Base-by-base conservation (phyloP, 1,140 invertebrate genomes). In the Drosophila simulans region DNA sequence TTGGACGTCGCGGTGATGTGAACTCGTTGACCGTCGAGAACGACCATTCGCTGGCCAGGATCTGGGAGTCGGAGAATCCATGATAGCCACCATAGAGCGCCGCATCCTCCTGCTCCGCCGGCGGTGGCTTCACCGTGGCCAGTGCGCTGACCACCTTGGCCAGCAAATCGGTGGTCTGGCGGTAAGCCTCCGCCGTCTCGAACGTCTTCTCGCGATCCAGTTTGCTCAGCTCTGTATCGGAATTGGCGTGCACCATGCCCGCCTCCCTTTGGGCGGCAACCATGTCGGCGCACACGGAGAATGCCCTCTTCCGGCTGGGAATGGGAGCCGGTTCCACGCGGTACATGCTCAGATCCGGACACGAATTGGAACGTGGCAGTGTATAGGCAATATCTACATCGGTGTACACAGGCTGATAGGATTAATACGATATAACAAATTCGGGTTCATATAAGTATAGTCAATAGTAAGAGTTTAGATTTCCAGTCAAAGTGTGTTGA, bases 191-290 rank as follows among this genome's bases (percentile, higher is more conserved):
- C 49, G 92, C 93, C 64, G 72, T 92, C 64, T 83, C 86, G 86
- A 97, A 97, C 0, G 96, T 97, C 60, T 95, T 95, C 57, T 95
- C 95, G 78, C 95, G 95, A 78, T 97, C 96, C 60, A 97, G 96
- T 25, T 95, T 94, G 75, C 95, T 94, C 13, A 97, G 91, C 90
- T 97, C 96, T 0, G 95, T 95, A 81, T 97, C 96, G 4, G 96
- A 97, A 56, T 95, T 94, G 55, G 91, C 80, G 45, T 86, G 90
- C 13, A 84, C 46, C 35, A 80, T 22, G 10, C 54, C 74, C 7
- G 65, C 51, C 1, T 51, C 48, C 27, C 49, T 46, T 37, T 80
- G 77, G 3, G 62, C 74, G 1, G 78, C 77, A 0, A 56, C 74
- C 52, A 80, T 5, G 34, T 89, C 91, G 39, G 94, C 93, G 42